These are phyloP conservation scores for Gryllus bimaculatus DNA, from an alignment of 1,140 invertebrate genomes.

Conservation along the genomic window DNA sequence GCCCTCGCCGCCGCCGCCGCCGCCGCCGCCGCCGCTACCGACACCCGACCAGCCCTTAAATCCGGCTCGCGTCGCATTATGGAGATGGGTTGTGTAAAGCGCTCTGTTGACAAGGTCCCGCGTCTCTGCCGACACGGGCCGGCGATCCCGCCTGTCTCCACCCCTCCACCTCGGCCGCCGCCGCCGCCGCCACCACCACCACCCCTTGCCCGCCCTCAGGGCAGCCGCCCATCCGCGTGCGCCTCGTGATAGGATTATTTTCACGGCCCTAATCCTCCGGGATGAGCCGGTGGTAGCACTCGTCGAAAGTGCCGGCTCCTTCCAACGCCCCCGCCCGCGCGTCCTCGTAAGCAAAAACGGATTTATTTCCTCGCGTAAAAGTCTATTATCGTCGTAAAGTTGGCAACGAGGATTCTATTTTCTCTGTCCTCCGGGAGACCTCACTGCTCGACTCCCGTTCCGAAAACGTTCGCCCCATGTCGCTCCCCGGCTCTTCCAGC, in stretches of 20 bases:
- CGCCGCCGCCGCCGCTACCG: too few species aligned
- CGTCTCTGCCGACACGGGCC: background rate
- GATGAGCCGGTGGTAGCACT: background rate
- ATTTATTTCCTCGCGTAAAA: slow-evolving; percentile 5
- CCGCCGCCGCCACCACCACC: too few species aligned
- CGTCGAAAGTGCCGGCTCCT: background rate
- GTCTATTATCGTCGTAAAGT: slow-evolving; percentile 4
- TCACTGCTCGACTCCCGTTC: background rate
- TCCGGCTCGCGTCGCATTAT: background rate
- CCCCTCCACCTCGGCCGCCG: too few species aligned
- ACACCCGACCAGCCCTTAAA: background rate
- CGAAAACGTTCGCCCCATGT: background rate
- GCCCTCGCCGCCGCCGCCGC: too few species aligned
- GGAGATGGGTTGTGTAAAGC: background rate
- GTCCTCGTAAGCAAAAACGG: background rate
- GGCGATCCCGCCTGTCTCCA: background rate
- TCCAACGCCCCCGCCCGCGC: background rate
- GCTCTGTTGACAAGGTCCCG: background rate
- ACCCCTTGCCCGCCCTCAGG: background rate
- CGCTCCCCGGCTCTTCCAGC: background rate
- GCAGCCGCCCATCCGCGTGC: too few species aligned
- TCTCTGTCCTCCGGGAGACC: background rate
- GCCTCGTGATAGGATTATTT: background rate
- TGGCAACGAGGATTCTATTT: background rate
- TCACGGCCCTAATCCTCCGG: background rate